These are phyloP conservation scores for Salmo trutta DNA, from an alignment of 2,797 vertebrate species.

Conservation along the genomic window DNA sequence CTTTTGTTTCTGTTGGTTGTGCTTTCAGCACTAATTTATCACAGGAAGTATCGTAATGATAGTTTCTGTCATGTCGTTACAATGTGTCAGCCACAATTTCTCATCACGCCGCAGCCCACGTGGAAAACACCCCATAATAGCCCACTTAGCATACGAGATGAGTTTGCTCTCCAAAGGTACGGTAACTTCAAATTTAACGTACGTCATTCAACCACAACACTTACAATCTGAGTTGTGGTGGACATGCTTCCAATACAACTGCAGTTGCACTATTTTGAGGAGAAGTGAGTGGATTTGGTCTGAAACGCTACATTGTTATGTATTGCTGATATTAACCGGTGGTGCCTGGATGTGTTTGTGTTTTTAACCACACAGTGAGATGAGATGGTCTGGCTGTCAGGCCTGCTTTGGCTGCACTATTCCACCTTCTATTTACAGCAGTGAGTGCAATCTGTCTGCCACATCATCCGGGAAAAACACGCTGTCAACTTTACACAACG, in stretches of 20 bases:
- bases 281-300: background rate
- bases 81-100: background rate
- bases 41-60: background rate
- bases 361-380: background rate
- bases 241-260: no score
- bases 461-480: conserved; percentile 29
- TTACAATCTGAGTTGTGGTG: background rate
- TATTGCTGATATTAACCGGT: background rate
- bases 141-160: background rate
- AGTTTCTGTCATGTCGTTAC: background rate
- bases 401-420: conserved; percentile 39
- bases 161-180: background rate
- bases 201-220: background rate
- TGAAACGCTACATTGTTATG: background rate
- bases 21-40: background rate
- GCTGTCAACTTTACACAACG: conserved; percentile 46
- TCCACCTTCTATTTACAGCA: conserved; percentile 37
- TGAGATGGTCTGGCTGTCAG: conserved; percentile 26
- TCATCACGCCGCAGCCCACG: background rate
- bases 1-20: background rate
- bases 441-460: conserved; percentile 21
- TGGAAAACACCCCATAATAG: background rate
- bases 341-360: conserved; percentile 8
- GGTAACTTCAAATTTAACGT: background rate
- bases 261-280: background rate